Percentiles rank a stretch among this genome's conserved stretches.
phyloP scores from a whole-genome alignment of 2,113 vertebrate genomes.

The Stercorarius parasiticus region DNA sequence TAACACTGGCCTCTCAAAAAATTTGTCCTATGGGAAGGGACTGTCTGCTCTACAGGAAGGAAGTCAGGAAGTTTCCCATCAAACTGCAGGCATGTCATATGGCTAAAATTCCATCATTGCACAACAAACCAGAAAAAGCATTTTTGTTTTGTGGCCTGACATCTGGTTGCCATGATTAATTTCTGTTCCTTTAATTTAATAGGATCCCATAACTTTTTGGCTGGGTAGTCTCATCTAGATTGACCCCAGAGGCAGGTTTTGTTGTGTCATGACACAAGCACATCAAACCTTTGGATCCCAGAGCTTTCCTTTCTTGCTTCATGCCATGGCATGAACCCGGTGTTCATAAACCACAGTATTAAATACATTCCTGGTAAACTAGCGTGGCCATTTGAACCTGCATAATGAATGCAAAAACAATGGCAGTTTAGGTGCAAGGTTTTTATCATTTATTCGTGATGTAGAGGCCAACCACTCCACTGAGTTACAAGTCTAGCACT shows the following conservation, averaged over 20 bases:
- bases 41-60: background rate
- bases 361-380: background rate
- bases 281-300: background rate
- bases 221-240: background rate
- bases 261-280: background rate
- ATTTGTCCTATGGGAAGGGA: background rate
- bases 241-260: background rate
- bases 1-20: background rate
- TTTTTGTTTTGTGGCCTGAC: background rate
- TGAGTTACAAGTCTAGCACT: background rate
- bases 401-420: background rate
- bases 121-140: background rate
- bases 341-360: background rate
- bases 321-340: background rate
- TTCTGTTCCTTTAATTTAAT: background rate
- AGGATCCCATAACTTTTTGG: background rate
- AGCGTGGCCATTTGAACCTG: background rate
- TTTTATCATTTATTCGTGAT: background rate
- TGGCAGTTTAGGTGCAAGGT: background rate
- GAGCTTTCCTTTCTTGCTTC: background rate
- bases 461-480: background rate
- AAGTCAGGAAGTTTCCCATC: background rate
- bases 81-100: background rate
- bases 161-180: background rate
- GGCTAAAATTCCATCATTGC: background rate